Conservation (phyloP, 2,797 vertebrate genomes). For the Propithecus perrieri region DNA sequence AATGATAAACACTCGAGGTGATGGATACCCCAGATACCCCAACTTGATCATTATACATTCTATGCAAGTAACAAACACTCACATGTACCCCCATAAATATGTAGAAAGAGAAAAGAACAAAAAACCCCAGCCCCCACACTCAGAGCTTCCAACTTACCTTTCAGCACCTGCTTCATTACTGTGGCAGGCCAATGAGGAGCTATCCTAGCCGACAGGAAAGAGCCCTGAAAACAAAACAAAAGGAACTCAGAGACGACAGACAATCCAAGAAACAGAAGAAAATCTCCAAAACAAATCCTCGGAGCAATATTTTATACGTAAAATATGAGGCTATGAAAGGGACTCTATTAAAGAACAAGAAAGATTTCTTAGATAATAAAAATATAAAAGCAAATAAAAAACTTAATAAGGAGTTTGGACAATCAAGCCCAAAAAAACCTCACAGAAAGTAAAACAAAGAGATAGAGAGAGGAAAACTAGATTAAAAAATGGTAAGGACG, state of each 20-base stretch:
- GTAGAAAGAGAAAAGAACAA: background rate
- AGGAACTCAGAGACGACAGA: background rate
- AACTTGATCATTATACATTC: background rate
- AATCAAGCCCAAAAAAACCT: background rate
- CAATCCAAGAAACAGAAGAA: background rate
- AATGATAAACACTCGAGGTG: background rate
- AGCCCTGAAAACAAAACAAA: conserved; percentile 3
- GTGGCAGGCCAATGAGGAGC: background rate
- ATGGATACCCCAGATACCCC: background rate
- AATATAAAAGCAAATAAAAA: conserved; percentile 2
- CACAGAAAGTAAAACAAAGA: background rate
- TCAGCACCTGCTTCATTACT: background rate
- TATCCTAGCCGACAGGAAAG: background rate
- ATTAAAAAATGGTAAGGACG: background rate
- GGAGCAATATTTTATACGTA: background rate
- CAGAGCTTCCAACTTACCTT: background rate
- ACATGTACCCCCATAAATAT: background rate
- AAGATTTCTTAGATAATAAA: background rate
- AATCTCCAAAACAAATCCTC: background rate
- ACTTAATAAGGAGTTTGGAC: background rate
- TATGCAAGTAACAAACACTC: background rate
- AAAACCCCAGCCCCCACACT: background rate
- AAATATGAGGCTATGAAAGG: background rate
- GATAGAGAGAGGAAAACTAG: background rate
- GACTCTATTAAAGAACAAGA: background rate